Percentiles rank a stretch among this genome's conserved stretches.
phyloP scores from a whole-genome alignment of 2,888 invertebrate species.

The Bembecia ichneumoniformis region DNA sequence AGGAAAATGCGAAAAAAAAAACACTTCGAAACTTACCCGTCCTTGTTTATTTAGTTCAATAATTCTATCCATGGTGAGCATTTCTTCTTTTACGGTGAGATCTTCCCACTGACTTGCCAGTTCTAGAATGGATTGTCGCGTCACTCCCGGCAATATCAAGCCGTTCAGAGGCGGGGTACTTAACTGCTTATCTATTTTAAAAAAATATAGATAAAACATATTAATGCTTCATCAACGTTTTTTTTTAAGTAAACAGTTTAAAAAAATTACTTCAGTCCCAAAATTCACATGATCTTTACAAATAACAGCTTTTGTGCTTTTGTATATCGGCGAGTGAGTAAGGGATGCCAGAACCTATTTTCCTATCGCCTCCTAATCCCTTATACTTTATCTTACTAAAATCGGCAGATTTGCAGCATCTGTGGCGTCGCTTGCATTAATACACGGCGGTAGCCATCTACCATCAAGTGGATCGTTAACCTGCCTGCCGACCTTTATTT shows the following conservation, averaged over 20 bases:
- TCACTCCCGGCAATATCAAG: conserved; percentile 95
- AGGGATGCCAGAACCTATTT: no score
- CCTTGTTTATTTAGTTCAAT: conserved; percentile 81
- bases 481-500: no score
- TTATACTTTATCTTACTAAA: no score
- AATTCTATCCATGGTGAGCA: conserved; percentile 88
- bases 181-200: conserved; percentile 83
- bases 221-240: background rate
- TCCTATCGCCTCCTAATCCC: no score
- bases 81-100: conserved; percentile 84
- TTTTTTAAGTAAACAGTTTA: background rate
- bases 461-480: no score
- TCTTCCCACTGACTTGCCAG: conserved; percentile 88
- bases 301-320: no score
- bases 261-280: background rate
- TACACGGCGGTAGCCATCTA: no score
- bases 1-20: no score
- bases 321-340: no score
- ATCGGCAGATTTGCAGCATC: no score
- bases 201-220: conserved; percentile 20
- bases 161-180: conserved; percentile 95
- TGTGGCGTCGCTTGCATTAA: no score
- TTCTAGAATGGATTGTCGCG: conserved; percentile 88
- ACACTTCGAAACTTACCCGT: conserved; percentile 75
- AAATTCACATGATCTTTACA: no score